A percentile compares a stretch with the other conserved stretches of the same genome.
phyloP scores from a whole-genome alignment of 2,888 invertebrate species.

The Girardia tigrina region DNA sequence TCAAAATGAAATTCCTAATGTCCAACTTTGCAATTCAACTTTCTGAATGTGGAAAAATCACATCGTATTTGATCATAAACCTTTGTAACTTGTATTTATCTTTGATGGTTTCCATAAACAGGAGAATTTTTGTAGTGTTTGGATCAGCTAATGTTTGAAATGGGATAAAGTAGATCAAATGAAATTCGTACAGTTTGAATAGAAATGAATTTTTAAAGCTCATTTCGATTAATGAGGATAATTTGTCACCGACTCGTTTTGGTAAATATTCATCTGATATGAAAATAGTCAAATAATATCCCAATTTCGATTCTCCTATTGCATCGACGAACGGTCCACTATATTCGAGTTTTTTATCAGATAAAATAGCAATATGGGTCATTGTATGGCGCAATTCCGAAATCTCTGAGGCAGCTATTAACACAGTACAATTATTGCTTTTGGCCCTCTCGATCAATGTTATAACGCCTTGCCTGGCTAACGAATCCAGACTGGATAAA shows the following conservation, averaged over 20 bases:
- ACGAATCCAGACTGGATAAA: not conserved
- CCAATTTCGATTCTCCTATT: not conserved
- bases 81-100: not conserved
- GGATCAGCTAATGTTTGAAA: constrained; percentile 15
- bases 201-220: not conserved
- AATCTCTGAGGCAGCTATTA: not conserved
- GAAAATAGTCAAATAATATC: not conserved
- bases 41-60: not conserved
- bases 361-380: not conserved
- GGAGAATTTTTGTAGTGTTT: constrained; percentile 2
- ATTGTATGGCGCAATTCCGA: not conserved
- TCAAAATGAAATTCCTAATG: no score
- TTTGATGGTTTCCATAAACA: constrained; percentile 12
- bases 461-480: constrained; percentile 1
- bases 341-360: not conserved
- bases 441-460: not conserved
- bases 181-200: not conserved
- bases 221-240: not conserved
- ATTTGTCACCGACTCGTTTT: not conserved
- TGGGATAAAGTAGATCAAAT: not conserved
- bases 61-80: constrained; percentile 1
- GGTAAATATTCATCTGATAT: not conserved
- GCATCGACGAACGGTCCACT: not conserved
- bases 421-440: not conserved
- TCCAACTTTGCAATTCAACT: no score